Conservation (phyloP, 2,113 vertebrate species). For the Hucho hucho region DNA sequence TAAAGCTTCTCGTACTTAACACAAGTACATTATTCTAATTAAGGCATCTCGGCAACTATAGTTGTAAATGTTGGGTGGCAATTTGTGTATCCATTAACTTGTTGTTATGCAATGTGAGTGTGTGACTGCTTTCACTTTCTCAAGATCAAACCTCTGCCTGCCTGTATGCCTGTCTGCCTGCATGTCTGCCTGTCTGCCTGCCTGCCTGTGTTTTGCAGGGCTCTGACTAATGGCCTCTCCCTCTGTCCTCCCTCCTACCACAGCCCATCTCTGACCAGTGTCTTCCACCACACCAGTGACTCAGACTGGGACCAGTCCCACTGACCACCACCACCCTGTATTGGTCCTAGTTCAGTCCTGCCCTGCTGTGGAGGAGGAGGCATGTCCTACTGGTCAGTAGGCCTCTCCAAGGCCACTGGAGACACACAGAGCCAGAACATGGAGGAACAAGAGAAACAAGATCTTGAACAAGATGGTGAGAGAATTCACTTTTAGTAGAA, state of each 20-base stretch:
- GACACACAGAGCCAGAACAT: slow-evolving; percentile 57
- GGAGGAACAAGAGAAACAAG: slow-evolving; percentile 52
- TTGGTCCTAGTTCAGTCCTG: background rate
- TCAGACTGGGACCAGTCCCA: slow-evolving; percentile 14
- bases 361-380: slow-evolving; percentile 10
- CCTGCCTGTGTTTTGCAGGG: background rate
- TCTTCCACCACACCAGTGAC: slow-evolving; percentile 1
- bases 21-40: background rate
- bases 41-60: background rate
- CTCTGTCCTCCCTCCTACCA: background rate
- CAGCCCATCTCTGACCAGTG: background rate
- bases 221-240: background rate
- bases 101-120: background rate
- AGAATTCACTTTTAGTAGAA: background rate
- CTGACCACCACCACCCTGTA: background rate
- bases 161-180: background rate
- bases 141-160: background rate
- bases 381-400: slow-evolving; percentile 86
- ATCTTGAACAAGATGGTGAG: slow-evolving; percentile 65
- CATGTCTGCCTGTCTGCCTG: too few species aligned
- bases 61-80: background rate
- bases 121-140: background rate
- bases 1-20: background rate
- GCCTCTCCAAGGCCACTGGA: slow-evolving; percentile 65
- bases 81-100: background rate